phyloP scores from a whole-genome alignment of 2,888 invertebrate genomes.

The Drosophila atripex region DNA sequence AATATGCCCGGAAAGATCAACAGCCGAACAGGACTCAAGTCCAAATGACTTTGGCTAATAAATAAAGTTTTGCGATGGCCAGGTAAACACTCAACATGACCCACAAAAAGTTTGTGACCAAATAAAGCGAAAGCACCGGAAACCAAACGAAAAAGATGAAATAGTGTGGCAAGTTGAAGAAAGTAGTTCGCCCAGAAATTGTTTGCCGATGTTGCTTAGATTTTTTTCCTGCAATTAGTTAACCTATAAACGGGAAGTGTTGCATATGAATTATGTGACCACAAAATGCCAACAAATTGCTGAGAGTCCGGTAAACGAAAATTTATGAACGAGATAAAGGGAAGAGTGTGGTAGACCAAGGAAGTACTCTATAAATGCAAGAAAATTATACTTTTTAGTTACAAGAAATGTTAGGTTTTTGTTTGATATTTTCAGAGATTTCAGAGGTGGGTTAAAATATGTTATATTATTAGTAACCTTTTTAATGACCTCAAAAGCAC shows the following conservation, averaged over 20 bases:
- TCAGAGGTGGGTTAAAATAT: background rate
- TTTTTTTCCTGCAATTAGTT: constrained; percentile 44
- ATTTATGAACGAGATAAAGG: constrained; percentile 17
- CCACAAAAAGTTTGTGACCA: constrained; percentile 37
- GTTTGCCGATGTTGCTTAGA: constrained; percentile 58
- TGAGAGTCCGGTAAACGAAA: constrained; percentile 12
- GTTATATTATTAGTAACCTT: background rate
- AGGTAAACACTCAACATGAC: constrained; percentile 41
- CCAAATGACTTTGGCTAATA: constrained; percentile 51
- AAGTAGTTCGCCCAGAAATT: constrained; percentile 39
- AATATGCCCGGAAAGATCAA: constrained; percentile 52
- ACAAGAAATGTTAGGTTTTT: background rate
- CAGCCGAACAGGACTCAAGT: constrained; percentile 29
- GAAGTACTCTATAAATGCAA: background rate
- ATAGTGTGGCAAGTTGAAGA: constrained; percentile 4
- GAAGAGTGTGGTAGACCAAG: background rate
- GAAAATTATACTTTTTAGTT: background rate
- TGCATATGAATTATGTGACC: constrained; percentile 39
- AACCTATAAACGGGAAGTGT: constrained; percentile 36
- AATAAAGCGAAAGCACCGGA: constrained; percentile 22
- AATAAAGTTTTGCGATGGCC: constrained; percentile 39
- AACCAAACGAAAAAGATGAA: constrained; percentile 12
- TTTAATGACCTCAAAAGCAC: constrained; percentile 20
- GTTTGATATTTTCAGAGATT: background rate
- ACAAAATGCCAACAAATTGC: constrained; percentile 32